Base-by-base conservation (phyloP, 2,113 vertebrate genomes). In the Antechinus stuartii region DNA sequence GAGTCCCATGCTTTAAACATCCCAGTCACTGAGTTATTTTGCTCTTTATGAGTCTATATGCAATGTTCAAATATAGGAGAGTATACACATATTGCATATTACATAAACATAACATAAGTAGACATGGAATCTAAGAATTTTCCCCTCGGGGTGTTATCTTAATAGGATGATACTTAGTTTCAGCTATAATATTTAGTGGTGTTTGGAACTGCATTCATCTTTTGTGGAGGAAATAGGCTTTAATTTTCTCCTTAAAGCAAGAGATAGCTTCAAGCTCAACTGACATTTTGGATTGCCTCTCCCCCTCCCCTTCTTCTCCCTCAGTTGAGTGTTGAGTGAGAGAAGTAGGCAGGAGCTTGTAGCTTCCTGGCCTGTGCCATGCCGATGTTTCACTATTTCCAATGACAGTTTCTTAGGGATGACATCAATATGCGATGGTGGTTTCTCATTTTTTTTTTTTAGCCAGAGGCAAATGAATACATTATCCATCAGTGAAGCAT, bases 381-480 rank as follows among this genome's bases (percentile, higher is more conserved):
- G 84, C 27, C 8, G 25, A 90, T 68, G 47, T 61, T 89, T 96
- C 97, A 97, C 96, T 96, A 94, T 95, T 54, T 93, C 97, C 98
- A 98, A 97, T 98, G 98, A 98, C 50, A 95, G 97, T 95, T 98
- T 25, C 97, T 97, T 92, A 94, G 93, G 95, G 96, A 95, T 92
- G 96, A 96, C 92, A 98, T 98, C 98, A 98, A 96, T 98, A 98
- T 98, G 98, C 98, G 1, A 91, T 95, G 96, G 97, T 55, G 93
- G 97, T 97, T 95, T 96, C 97, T 98, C 54, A 91, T 93, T 91
- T 91, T 95, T 91, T 91, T 95, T 91, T 97, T 97, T 3, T 93
- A 89, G 98, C 98, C 98, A 97, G 98, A 98, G 98, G 98, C 98
- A 98, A 98, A 96, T 97, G 98, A 98, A 99, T 98, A 96, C 97